Conservation (phyloP, 2,888 invertebrate species). For the Sinotaia quadrata region DNA sequence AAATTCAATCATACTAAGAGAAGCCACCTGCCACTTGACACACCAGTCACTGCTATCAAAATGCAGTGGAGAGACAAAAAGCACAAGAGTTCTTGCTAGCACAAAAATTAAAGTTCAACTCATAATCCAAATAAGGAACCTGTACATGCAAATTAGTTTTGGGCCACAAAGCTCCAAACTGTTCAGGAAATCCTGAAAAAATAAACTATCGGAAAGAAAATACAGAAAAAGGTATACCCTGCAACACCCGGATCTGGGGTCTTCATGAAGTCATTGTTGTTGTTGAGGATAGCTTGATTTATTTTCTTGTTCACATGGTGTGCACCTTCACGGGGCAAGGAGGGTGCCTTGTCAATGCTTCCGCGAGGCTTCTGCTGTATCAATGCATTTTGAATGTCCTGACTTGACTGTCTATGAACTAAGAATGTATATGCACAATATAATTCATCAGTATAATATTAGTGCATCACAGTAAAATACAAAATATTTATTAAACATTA, state of each 20-base stretch:
- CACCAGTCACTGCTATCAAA: too few species aligned
- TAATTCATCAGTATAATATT: neutral
- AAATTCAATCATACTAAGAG: too few species aligned
- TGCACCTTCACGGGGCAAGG: constrained; percentile 60
- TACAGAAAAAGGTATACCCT: constrained; percentile 65
- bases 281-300: constrained; percentile 41
- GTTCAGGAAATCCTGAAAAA: too few species aligned
- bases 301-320: constrained; percentile 41
- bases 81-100: too few species aligned
- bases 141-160: too few species aligned
- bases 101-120: too few species aligned
- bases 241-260: constrained; percentile 73
- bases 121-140: too few species aligned
- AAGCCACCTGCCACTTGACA: too few species aligned
- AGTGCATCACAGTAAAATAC: too few species aligned
- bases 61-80: too few species aligned
- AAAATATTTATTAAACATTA: too few species aligned
- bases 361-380: constrained; percentile 21
- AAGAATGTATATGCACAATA: neutral
- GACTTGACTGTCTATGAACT: constrained; percentile 43
- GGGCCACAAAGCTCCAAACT: too few species aligned
- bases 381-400: constrained; percentile 39
- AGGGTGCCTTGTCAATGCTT: constrained; percentile 52
- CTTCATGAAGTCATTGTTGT: constrained; percentile 70
- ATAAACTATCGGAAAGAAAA: neutral